Evolutionary conservation across 2,113 vertebrate genomes (phyloP), one percentile per base, ranked within the genome.

Genomic region (Stictonetta naevosa): DNA sequence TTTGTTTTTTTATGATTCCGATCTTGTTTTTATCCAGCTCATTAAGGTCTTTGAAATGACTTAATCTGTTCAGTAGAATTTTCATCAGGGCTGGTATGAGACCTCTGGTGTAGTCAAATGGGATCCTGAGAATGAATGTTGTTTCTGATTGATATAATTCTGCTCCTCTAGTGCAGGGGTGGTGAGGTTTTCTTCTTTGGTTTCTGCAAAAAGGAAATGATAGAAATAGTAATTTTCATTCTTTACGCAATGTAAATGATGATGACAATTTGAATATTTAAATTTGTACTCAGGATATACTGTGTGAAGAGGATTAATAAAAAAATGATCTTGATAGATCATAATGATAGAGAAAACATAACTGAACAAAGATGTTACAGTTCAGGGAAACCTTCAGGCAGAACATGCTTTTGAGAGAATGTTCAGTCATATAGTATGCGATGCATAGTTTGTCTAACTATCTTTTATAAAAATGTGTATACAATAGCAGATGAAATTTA

Each of bases 401-500:
- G 77, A 63, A 94, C 28, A 23, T 83, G 72, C 29, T 76, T 93
- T 83, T 82, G 93, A 85, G 88, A 89, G 88, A 71, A 93, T 96
- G 75, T 92, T 96, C 88, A 96, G 18, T 85, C 34, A 3, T 85
- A 63, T 87, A 87, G 52, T 74, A 92, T 97, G 87, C 74, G 78
- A 91, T 96, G 62, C 84, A 40, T 91, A 78, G 76, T 83, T 96
- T 92, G 83, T 92, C 60, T 86, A 83, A 86, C 17, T 81, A 58
- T 40, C 91, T 84, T 85, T 94, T 72, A 22, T 90, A 31, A 50
- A 87, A 93, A 95, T 95, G 94, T 96, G 50, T 92, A 42, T 96
- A 92, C 40, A 68, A 33, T 96, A 88, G 80, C 67, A 95, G 63
- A 90, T 95, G n/a, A 95, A 74, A 93, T 93, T 95, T 96, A 53